phyloP scores from a whole-genome alignment of 2,888 invertebrate species.

The Slavum lentiscoides region DNA sequence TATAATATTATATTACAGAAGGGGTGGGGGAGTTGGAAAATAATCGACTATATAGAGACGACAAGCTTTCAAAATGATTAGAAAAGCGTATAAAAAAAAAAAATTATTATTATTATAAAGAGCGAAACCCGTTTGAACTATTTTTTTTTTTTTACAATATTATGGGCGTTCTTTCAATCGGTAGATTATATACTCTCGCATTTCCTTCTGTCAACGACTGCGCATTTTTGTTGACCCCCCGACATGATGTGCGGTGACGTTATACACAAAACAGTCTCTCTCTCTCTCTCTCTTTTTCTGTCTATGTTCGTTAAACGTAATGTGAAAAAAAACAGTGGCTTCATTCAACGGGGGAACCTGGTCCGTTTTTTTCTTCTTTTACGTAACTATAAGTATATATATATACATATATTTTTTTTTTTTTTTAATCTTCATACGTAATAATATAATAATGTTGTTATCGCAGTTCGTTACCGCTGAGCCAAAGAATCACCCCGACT shows the following conservation, averaged over 20 bases:
- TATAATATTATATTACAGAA: too few relatives aligned
- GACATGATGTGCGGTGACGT: constrained; percentile 23
- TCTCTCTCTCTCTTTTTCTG: constrained; percentile 19
- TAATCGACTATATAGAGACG: constrained; percentile 6
- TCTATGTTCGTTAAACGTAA: constrained; percentile 8
- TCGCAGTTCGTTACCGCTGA: neutral
- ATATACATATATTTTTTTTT: neutral
- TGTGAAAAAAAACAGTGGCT: neutral
- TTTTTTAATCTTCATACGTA: neutral
- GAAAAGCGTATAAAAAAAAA: constrained; percentile 16
- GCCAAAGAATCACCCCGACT: neutral
- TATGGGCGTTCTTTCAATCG: constrained; percentile 5
- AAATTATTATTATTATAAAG: constrained; percentile 7
- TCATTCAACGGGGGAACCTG: neutral
- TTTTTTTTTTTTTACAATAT: constrained; percentile 1
- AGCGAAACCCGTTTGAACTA: constrained; percentile 44
- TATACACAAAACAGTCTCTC: neutral
- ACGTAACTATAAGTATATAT: neutral
- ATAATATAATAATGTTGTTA: neutral
- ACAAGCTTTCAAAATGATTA: constrained; percentile 39
- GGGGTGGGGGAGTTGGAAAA: neutral
- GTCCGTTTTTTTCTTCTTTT: neutral
- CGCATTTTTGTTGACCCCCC: constrained; percentile 11
- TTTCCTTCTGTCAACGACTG: constrained; percentile 25
- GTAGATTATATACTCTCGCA: constrained; percentile 6